A percentile compares a stretch with the other conserved stretches of the same genome.
phyloP scores from a whole-genome alignment of 2,797 vertebrate species.

The Paratrypauchen microcephalus region DNA sequence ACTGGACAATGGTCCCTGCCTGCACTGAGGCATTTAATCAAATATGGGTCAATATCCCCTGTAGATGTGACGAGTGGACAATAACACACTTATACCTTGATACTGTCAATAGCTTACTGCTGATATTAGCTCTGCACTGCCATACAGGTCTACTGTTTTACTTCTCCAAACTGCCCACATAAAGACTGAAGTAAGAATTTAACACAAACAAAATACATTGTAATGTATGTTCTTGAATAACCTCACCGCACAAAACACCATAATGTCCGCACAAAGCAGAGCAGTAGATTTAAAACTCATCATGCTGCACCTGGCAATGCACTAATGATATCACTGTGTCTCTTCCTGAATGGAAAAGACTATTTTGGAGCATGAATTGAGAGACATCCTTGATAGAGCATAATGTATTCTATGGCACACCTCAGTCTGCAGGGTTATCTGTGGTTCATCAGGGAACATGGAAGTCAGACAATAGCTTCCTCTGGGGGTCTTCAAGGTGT shows the following conservation, averaged over 20 bases:
- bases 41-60: not conserved
- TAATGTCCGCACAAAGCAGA: slow-evolving; percentile 3
- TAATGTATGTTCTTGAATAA: not conserved
- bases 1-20: not conserved
- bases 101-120: not conserved
- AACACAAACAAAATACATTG: not conserved
- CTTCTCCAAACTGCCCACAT: not conserved
- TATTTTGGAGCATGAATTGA: slow-evolving; percentile 69
- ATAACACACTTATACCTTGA: not conserved
- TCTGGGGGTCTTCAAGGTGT: slow-evolving; percentile 48
- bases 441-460: slow-evolving; percentile 80
- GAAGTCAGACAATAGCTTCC: slow-evolving; percentile 81
- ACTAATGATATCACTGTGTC: slow-evolving; percentile 23
- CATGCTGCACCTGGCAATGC: slow-evolving; percentile 19
- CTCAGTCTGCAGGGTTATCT: slow-evolving; percentile 75
- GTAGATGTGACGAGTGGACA: not conserved
- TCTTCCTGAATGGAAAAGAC: slow-evolving; percentile 47
- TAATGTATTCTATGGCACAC: slow-evolving; percentile 62
- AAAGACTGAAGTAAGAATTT: not conserved
- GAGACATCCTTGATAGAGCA: slow-evolving; percentile 61
- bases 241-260: slow-evolving; percentile 18
- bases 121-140: not conserved
- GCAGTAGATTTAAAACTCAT: slow-evolving; percentile 2
- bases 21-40: not conserved
- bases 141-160: no score